Evolutionary conservation across 2,888 invertebrate species (phyloP).

Genomic region (Diabrotica balteata): DNA sequence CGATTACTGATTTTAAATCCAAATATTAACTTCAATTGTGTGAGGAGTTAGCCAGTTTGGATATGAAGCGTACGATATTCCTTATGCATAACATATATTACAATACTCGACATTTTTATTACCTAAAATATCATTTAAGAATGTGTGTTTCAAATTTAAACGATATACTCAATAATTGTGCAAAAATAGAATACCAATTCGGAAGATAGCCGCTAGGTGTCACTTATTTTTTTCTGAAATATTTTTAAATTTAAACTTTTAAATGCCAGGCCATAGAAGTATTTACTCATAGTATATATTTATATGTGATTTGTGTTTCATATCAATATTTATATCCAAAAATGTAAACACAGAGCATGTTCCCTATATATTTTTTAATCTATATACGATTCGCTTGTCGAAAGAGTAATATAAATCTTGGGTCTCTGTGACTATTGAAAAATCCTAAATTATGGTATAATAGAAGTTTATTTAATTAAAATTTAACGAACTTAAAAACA

Average conservation of each 20-base stretch:
- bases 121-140: conserved; percentile 43
- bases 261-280: not conserved
- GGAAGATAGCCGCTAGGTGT: conserved; percentile 45
- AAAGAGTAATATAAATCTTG: too few species aligned
- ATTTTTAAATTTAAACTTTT: conserved; percentile 3
- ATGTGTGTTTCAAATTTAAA: conserved; percentile 51
- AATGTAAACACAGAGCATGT: not conserved
- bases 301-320: conserved; percentile 18
- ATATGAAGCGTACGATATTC: conserved; percentile 35
- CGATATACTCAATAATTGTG: conserved; percentile 55
- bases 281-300: conserved; percentile 13
- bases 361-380: too few species aligned
- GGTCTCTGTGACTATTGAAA: too few species aligned
- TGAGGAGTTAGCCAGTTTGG: not conserved
- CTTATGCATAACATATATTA: conserved; percentile 1
- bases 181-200: conserved; percentile 45
- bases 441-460: too few species aligned
- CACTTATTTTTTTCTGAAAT: conserved; percentile 31
- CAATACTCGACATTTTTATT: conserved; percentile 27
- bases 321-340: conserved; percentile 14
- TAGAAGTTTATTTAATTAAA: too few species aligned
- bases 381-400: too few species aligned
- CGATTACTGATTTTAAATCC: too few species aligned
- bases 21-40: not conserved
- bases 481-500: too few species aligned